These are phyloP conservation scores for Anableps anableps DNA, from an alignment of 2,797 vertebrate genomes.

Conservation along the genomic window DNA sequence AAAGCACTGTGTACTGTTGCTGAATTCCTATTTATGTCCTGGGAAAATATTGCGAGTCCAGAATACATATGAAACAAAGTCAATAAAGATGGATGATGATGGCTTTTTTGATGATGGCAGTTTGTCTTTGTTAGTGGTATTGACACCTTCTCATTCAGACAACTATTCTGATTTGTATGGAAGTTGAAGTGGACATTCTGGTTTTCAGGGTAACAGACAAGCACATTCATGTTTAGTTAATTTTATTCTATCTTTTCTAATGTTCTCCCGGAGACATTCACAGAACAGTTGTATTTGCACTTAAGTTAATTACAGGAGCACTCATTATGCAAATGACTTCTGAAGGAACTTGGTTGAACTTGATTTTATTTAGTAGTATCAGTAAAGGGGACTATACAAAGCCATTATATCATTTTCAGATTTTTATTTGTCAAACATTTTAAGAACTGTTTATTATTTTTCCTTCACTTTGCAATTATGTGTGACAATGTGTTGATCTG, in stretches of 20 bases:
- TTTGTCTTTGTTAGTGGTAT: constrained; percentile 16
- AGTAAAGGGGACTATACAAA: not conserved
- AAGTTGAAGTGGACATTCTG: not conserved
- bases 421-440: not conserved
- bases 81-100: constrained; percentile 20
- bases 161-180: not conserved
- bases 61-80: constrained; percentile 1
- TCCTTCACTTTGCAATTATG: not conserved
- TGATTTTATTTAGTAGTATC: not conserved
- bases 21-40: not conserved
- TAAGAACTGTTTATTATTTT: not conserved
- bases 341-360: not conserved
- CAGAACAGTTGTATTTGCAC: not conserved
- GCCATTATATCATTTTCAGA: not conserved
- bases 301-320: not conserved
- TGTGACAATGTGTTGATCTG: not conserved
- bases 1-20: constrained; percentile 4
- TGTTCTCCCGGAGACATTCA: not conserved
- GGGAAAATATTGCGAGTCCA: constrained; percentile 12
- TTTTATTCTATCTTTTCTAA: not conserved
- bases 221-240: not conserved
- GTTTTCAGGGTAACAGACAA: not conserved
- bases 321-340: not conserved
- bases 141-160: constrained; percentile 1
- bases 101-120: not conserved